Percentiles rank a stretch among this genome's conserved stretches.
Evolutionary conservation across 2,888 invertebrate genomes (phyloP).

Genomic region (Cephus sareptanus): DNA sequence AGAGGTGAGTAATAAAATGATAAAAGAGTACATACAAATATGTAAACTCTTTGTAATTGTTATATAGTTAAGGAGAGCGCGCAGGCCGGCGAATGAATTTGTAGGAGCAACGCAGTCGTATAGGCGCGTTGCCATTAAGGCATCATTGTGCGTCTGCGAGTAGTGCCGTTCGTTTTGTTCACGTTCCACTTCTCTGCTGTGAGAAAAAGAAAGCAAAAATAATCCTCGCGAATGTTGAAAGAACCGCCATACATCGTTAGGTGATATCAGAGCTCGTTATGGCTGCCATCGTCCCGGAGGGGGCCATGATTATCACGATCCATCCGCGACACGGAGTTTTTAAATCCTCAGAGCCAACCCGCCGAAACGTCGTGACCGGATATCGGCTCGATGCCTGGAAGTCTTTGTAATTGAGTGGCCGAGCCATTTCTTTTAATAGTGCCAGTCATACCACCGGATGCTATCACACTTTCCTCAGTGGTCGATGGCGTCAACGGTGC

Average conservation of each 20-base stretch:
- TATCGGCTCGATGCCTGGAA: conserved; percentile 80
- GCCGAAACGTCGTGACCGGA: conserved; percentile 79
- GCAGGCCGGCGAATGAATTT: not conserved
- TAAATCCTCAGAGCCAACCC: conserved; percentile 72
- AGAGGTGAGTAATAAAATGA: not conserved
- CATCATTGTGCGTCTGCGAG: conserved; percentile 55
- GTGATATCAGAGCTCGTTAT: not conserved
- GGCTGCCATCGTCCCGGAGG: not conserved
- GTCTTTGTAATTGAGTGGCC: conserved; percentile 73
- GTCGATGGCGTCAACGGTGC: conserved; percentile 69
- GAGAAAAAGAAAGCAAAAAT: not conserved
- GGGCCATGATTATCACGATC: not conserved
- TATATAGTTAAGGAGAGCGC: not conserved
- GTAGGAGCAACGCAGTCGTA: conserved; percentile 16
- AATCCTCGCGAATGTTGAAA: not conserved
- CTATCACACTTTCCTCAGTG: conserved; percentile 69
- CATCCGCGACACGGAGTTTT: not conserved
- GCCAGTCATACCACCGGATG: conserved; percentile 46
- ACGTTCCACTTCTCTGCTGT: not conserved
- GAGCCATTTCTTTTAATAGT: conserved; percentile 69
- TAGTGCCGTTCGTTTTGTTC: not conserved
- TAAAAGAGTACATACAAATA: not conserved
- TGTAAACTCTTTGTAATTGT: not conserved
- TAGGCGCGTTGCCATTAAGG: conserved; percentile 43
- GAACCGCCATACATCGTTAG: not conserved